Evolutionary conservation across 1,140 invertebrate genomes (phyloP).

Genomic region (Adelges cooleyi): DNA sequence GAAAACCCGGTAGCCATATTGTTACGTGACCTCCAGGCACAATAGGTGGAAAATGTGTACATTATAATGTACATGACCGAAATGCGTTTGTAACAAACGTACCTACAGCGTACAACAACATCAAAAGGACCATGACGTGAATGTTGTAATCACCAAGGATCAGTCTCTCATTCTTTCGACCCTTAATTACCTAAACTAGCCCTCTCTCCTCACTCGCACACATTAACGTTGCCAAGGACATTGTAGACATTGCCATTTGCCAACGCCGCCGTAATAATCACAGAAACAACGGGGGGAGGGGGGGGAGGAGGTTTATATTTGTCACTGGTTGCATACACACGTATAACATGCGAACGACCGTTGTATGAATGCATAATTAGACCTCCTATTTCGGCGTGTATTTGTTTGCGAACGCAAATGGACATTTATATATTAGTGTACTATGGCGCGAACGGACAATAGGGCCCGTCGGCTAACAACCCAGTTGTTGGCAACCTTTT

Average conservation of each 20-base stretch:
- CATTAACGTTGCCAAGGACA: neutral
- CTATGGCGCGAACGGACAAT: neutral
- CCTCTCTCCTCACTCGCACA: neutral
- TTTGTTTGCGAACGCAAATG: no score
- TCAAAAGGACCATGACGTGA: neutral
- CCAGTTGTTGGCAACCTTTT: no score
- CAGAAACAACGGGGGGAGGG: neutral
- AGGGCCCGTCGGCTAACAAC: no score
- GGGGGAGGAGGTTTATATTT: neutral
- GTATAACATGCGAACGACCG: neutral
- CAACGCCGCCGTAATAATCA: neutral
- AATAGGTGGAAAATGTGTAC: neutral
- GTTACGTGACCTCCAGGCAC: neutral
- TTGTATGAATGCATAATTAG: neutral
- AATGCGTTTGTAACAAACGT: neutral
- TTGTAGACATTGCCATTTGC: neutral
- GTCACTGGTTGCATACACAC: neutral
- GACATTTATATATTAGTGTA: neutral
- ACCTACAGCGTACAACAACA: no score
- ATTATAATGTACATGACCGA: neutral
- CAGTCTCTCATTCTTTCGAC: neutral
- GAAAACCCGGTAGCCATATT: conserved; percentile 6
- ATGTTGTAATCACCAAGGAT: conserved; percentile 13
- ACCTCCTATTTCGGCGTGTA: neutral
- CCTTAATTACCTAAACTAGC: conserved; percentile 10